Evolutionary conservation across 2,888 invertebrate genomes (phyloP).

Genomic region (Incurvaria masculella): DNA sequence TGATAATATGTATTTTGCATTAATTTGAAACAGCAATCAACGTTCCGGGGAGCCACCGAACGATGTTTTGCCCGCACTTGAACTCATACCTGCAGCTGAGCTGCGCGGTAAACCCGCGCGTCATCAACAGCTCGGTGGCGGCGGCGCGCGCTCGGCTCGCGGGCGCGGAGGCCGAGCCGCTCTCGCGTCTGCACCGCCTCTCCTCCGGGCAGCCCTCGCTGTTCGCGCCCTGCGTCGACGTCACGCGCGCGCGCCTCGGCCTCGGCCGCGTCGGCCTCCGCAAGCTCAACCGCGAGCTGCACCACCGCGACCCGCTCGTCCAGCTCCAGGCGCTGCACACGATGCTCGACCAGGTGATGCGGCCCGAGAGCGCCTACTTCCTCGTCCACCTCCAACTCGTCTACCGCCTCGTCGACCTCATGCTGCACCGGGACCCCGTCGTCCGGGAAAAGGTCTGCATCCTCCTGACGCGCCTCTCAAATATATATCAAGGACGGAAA

Average conservation of each 20-base stretch:
- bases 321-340: conserved; percentile 41
- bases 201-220: conserved; percentile 39
- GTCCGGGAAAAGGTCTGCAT: conserved; percentile 38
- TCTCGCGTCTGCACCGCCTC: not conserved
- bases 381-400: conserved; percentile 34
- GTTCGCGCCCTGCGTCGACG: conserved; percentile 35
- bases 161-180: not conserved
- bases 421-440: conserved; percentile 30
- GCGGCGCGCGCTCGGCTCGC: not conserved
- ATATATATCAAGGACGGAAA: conserved; percentile 31
- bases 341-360: conserved; percentile 39
- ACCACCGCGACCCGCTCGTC: conserved; percentile 27
- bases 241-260: conserved; percentile 32
- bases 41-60: conserved; percentile 12
- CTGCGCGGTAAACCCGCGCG: conserved; percentile 35
- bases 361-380: conserved; percentile 37
- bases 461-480: conserved; percentile 29
- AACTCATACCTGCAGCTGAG: conserved; percentile 44
- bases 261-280: conserved; percentile 36
- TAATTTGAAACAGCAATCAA: no score
- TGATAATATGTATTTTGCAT: no score
- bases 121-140: conserved; percentile 38
- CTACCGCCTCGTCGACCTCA: conserved; percentile 36
- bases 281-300: conserved; percentile 33
- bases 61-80: conserved; percentile 41